Evolutionary conservation across 2,888 invertebrate genomes (phyloP), one percentile per base, ranked within the genome.

Genomic region (Peribatodes rhomboidaria): DNA sequence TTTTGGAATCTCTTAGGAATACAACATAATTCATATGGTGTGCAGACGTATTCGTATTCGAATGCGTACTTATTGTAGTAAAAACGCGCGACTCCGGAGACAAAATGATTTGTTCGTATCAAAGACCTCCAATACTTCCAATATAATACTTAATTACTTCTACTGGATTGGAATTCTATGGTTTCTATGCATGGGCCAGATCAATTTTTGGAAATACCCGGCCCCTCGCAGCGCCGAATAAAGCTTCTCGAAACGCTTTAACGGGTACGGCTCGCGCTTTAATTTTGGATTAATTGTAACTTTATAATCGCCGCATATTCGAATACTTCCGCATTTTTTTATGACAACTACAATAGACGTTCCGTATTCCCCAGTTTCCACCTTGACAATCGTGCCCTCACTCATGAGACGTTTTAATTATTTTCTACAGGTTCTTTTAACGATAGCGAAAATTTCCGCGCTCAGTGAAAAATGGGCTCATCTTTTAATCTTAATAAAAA

Each of bases 321-420:
- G 46, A n/a, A 74, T 68, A 8, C 59, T 62, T 0, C 71, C 69
- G 14, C 54, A 65, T 41, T 1, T n/a, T 42, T 78, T 76, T 18
- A 75, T 50, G 0, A 76, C 68, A 0, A 75, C 76, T 0, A 77
- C 76, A 8, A 77, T 78, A 7, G 73, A 76, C 0, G 73, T 74
- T 1, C 73, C 74, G 41, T 68, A 75, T 10, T 44, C 44, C 2
- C 18, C 16, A 2, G 6, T 18, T 44, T 44, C 20, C 6, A 44
- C 44, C 11, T 44, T 44, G 10, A 44, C 44, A 18, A 44, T 44
- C 9, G 44, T 18, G 44, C 44, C 20, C 44, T 44, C 44, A 6
- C n/a, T 10, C 11, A 41, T n/a, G 41, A 41, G 41, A n/a, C 41
- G 41, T n/a, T 41, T n/a, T 14, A 41, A 41, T 41, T 14, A 7